Evolutionary conservation across 1,140 invertebrate species (phyloP).

Genomic region (Zaprionus tsacasi): DNA sequence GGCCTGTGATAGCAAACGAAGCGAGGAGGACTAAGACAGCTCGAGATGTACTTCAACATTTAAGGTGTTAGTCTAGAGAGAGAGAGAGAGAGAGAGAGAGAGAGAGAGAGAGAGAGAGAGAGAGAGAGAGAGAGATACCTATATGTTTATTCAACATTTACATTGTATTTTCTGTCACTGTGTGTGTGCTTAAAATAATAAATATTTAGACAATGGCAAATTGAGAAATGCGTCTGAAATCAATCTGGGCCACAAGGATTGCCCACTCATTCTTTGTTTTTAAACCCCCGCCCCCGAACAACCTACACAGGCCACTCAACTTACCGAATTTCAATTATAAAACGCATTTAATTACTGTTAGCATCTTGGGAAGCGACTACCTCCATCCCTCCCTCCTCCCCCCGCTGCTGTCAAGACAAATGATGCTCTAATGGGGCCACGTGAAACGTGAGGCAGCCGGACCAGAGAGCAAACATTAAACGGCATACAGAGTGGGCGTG

Average conservation of each 20-base stretch:
- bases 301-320: conserved; percentile 4
- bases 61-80: not conserved
- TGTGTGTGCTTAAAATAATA: not conserved
- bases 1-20: not conserved
- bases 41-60: not conserved
- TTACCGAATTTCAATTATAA: conserved; percentile 72
- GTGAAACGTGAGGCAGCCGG: conserved; percentile 33
- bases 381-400: not conserved
- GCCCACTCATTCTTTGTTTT: not conserved
- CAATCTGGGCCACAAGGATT: conserved; percentile 21
- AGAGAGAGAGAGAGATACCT: not conserved
- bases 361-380: conserved; percentile 4
- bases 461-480: conserved; percentile 61
- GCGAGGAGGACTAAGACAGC: too few species aligned
- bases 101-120: not conserved
- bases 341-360: conserved; percentile 70
- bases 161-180: not conserved
- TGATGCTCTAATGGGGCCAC: conserved; percentile 66
- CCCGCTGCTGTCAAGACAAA: conserved; percentile 46
- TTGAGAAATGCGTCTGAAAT: conserved; percentile 18
- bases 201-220: not conserved
- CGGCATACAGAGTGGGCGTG: conserved; percentile 11
- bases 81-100: not conserved
- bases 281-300: not conserved
- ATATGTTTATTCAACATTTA: not conserved